Evolutionary conservation across 2,113 vertebrate species (phyloP), one percentile per base, ranked within the genome.

Genomic region (Silurus meridionalis): DNA sequence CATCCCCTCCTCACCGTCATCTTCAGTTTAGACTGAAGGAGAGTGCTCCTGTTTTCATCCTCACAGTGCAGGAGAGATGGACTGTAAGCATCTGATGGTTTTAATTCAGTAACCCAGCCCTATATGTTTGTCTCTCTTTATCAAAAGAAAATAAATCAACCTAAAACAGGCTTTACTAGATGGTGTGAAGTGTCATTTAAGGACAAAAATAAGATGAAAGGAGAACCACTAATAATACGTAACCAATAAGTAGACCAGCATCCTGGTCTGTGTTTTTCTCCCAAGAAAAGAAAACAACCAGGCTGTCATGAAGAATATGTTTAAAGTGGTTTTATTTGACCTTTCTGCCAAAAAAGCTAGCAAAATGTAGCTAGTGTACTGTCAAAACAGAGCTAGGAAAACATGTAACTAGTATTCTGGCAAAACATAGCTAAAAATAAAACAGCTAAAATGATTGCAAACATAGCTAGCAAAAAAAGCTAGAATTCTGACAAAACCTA

Each of bases 1-100:
- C 15, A 78, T 74, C 53, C 63, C 71, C 28, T 78, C 55, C 72
- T 53, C 66, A 64, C 64, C 21, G 53, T 78, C 86, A 67, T 82
- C 58, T 67, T 66, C 60, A 83, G 71, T 84, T 87, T 83, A 87
- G 28, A 60, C 50, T 67, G 78, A 37, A 61, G 77, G 63, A 69
- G 63, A 71, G 55, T 28, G 8, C 21, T 60, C 52, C 53, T 72
- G n/a, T 81, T 81, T 69, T 81, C 21, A 64, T 50, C 66, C 52
- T 71, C 17, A 50, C 69, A 11, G 52, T 46, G n/a, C 84, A 58
- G 25, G 21, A 66, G 15, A 66, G 50, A 79, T 25, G 21, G 10
- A 58, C 52, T 77, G 28, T 46, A 55, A 66, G 58, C 60, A 46
- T 64, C 28, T 83, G 71, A 46, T 77, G 60, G 46, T 21, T 83